Conservation (phyloP, 2,888 invertebrate genomes). For the Thereva nobilitata region DNA sequence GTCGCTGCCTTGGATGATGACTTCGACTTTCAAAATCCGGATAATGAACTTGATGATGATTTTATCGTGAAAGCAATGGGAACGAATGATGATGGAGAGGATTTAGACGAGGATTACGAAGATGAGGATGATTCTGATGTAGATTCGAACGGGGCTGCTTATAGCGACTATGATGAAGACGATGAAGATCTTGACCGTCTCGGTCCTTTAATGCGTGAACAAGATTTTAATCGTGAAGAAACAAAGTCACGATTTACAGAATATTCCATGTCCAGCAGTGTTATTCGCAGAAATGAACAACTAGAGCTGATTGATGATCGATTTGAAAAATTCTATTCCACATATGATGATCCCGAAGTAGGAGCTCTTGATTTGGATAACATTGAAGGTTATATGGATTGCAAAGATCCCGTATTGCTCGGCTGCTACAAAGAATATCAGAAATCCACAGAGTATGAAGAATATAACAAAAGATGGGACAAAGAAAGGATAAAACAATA, state of each 20-base stretch:
- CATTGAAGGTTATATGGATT: slow-evolving; percentile 68
- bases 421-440: slow-evolving; percentile 77
- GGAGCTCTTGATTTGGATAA: slow-evolving; percentile 90
- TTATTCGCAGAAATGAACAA: slow-evolving; percentile 82
- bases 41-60: slow-evolving; percentile 88
- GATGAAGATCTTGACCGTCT: slow-evolving; percentile 57
- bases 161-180: slow-evolving; percentile 56
- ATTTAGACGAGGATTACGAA: slow-evolving; percentile 43
- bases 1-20: slow-evolving; percentile 93
- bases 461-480: slow-evolving; percentile 65
- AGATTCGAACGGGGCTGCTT: slow-evolving; percentile 49
- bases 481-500: slow-evolving; percentile 55
- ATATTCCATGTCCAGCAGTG: slow-evolving; percentile 92
- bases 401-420: slow-evolving; percentile 68
- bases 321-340: slow-evolving; percentile 84
- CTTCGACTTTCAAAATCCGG: slow-evolving; percentile 81
- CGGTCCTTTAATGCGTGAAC: slow-evolving; percentile 58
- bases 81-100: slow-evolving; percentile 47
- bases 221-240: slow-evolving; percentile 67
- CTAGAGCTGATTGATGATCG: slow-evolving; percentile 80
- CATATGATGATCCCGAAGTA: slow-evolving; percentile 86
- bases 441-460: slow-evolving; percentile 61
- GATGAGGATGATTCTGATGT: slow-evolving; percentile 5
- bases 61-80: slow-evolving; percentile 77
- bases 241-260: slow-evolving; percentile 87